Base-by-base conservation (phyloP, 2,797 vertebrate genomes). In the Onychomys torridus region DNA sequence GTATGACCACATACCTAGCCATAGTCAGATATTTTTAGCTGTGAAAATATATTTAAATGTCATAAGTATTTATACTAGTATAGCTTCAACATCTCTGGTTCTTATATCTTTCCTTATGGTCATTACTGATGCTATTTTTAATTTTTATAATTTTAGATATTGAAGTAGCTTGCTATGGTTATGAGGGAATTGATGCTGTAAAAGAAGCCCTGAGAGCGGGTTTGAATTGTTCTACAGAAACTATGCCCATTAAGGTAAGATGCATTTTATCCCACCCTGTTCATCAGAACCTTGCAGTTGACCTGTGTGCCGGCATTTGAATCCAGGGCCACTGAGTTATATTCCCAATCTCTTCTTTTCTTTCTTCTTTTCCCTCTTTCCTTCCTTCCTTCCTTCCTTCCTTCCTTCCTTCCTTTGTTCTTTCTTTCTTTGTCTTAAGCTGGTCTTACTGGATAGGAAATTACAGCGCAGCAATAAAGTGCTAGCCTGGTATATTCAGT, bases 91-190 rank as follows among this genome's bases (percentile, higher is more conserved):
- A 34, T 86, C 40, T 92, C 34, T 86, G 71, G 40, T 94, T 94
- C 32, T 73, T 95, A 89, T 83, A 11, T 46, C 40, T 93, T 86
- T 40, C 84, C 67, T 34, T 13, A 10, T 11, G 57, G 83, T n/a
- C 82, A 21, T 40, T 65, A 81, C 82, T 91, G 17, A 6, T 93
- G 13, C 92, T 63, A 83, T 96, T 97, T 25, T 94, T 14, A 96
- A 96, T 73, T 32, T 97, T 90, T 97, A 2, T 97, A 40, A 71
- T 98, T 95, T 40, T 97, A 99, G 99, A 99, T 98, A 99, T 99
- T 96, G 99, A 99, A 97, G 99, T 99, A 96, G 99, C 99, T 12
- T 99, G 99, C 98, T 99, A 99, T 23, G 99, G 99, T 63, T 99
- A 99, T 75, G 99, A 99, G 98, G 99, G 99, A 75, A 99, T 99